A percentile compares a stretch with the other conserved stretches of the same genome.
Conservation (phyloP, 1,140 invertebrate genomes). For the Megalopta genalis region DNA sequence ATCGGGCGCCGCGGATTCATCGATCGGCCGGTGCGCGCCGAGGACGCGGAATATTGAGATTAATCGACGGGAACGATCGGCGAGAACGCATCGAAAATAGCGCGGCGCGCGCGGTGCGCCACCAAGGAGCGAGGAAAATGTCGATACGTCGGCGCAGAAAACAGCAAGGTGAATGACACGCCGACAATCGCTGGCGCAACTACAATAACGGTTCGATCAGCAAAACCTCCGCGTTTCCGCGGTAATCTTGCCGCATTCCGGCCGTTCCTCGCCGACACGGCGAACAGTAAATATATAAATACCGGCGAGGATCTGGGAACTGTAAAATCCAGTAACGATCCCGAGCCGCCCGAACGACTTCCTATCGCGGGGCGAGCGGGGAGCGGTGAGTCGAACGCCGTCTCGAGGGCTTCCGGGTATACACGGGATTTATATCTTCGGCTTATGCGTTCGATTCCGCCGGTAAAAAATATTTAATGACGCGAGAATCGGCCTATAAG, state of each 20-base stretch:
- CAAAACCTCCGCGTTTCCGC: conserved; percentile 30
- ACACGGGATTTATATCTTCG: too few relatives aligned
- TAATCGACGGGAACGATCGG: conserved; percentile 5
- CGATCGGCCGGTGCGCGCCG: neutral
- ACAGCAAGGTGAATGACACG: conserved; percentile 43
- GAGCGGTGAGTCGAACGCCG: too few relatives aligned
- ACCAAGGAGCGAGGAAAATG: conserved; percentile 32
- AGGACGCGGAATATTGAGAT: neutral
- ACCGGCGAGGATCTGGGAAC: neutral
- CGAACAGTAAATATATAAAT: conserved; percentile 31
- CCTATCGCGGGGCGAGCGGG: neutral
- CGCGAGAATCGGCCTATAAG: too few relatives aligned
- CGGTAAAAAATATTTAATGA: too few relatives aligned
- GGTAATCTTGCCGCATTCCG: conserved; percentile 40
- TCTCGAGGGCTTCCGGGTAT: too few relatives aligned
- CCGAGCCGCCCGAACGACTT: conserved; percentile 14
- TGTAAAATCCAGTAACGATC: conserved; percentile 16
- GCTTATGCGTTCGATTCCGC: too few relatives aligned
- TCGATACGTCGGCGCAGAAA: conserved; percentile 39
- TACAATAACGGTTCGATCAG: conserved; percentile 43
- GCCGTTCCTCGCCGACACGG: neutral
- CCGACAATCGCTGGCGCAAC: conserved; percentile 25
- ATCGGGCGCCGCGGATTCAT: neutral
- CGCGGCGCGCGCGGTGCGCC: neutral
- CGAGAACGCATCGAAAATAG: conserved; percentile 19